Evolutionary conservation across 1,140 invertebrate genomes (phyloP).

Genomic region (Tyrophagus putrescentiae): DNA sequence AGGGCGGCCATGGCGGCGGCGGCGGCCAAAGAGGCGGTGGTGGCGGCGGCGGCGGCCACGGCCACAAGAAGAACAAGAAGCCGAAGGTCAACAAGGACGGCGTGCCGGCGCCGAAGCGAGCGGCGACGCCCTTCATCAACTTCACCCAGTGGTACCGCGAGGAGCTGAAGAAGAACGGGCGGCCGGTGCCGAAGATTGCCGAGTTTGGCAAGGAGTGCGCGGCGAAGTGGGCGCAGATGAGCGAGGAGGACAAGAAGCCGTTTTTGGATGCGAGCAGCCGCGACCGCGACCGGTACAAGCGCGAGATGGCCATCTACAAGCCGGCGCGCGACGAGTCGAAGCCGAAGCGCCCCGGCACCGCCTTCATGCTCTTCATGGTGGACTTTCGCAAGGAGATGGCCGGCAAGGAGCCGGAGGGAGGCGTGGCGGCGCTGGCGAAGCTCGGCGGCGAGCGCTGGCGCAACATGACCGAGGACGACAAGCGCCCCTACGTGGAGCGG

Average conservation of each 20-base stretch:
- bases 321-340: constrained; percentile 29
- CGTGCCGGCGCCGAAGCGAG: constrained; percentile 29
- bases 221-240: constrained; percentile 30
- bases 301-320: constrained; percentile 30
- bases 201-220: constrained; percentile 32
- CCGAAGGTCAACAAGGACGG: constrained; percentile 30
- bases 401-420: constrained; percentile 30
- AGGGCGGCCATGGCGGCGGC: background rate
- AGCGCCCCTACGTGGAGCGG: constrained; percentile 29
- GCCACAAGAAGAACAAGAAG: constrained; percentile 27
- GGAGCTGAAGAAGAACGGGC: constrained; percentile 29
- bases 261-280: constrained; percentile 27
- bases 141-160: constrained; percentile 31
- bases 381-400: constrained; percentile 31
- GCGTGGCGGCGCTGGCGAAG: constrained; percentile 31
- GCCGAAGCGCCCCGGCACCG: constrained; percentile 30
- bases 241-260: constrained; percentile 29
- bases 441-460: constrained; percentile 30
- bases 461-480: constrained; percentile 30
- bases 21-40: constrained; percentile 3
- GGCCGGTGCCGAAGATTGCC: constrained; percentile 30
- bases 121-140: constrained; percentile 31
- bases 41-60: background rate
- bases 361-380: constrained; percentile 31
- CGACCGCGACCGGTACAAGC: constrained; percentile 29